Evolutionary conservation across 1,140 invertebrate genomes (phyloP).

Genomic region (Heliothis subflexa): DNA sequence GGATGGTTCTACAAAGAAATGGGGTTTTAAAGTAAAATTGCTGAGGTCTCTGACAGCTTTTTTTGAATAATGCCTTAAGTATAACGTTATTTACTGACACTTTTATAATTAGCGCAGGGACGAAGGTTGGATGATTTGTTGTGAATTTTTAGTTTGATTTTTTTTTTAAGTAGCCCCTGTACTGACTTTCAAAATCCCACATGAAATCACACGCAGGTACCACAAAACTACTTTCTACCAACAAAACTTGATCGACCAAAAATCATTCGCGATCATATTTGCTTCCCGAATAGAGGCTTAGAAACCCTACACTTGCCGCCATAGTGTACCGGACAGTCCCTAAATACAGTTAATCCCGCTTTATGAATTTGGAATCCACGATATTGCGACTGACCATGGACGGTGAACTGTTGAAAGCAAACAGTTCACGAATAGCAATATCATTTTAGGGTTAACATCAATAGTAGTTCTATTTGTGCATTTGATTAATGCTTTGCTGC

Average conservation of each 20-base stretch:
- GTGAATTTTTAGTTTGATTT: too few species aligned
- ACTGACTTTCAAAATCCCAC: too few species aligned
- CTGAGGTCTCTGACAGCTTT: too few species aligned
- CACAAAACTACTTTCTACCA: neutral
- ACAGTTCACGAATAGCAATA: slow-evolving; percentile 24
- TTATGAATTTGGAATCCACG: slow-evolving; percentile 28
- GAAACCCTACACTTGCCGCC: neutral
- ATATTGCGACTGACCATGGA: slow-evolving; percentile 35
- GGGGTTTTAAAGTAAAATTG: too few species aligned
- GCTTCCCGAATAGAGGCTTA: neutral
- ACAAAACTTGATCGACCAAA: slow-evolving; percentile 12
- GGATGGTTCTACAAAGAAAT: neutral
- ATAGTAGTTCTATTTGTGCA: slow-evolving; percentile 6
- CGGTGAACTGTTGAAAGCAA: slow-evolving; percentile 2
- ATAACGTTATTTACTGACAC: too few species aligned
- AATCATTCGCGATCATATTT: neutral
- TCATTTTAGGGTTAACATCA: slow-evolving; percentile 17
- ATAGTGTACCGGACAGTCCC: neutral
- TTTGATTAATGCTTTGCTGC: neutral
- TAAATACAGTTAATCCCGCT: slow-evolving; percentile 27
- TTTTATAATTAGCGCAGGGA: too few species aligned
- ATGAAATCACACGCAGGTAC: neutral
- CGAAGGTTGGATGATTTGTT: too few species aligned
- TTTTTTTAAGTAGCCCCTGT: too few species aligned
- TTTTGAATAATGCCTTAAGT: too few species aligned